Evolutionary conservation across 2,113 vertebrate species (phyloP).

Genomic region (Mustela lutreola): DNA sequence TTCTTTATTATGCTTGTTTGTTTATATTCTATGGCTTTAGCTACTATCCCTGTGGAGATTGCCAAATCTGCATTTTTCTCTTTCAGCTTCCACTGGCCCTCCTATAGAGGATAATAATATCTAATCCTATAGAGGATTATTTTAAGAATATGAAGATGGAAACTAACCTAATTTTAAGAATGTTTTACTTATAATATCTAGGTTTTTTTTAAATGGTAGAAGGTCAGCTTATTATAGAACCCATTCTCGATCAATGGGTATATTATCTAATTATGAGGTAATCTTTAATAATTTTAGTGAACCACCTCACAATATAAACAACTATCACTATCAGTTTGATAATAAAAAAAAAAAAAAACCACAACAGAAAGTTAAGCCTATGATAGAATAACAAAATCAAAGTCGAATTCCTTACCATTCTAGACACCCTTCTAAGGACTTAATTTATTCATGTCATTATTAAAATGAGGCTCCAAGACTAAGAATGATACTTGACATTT

Average conservation of each 20-base stretch:
- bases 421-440: background rate
- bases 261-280: slow-evolving; percentile 8
- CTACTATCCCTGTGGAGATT: background rate
- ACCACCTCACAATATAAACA: background rate
- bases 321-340: slow-evolving; percentile 33
- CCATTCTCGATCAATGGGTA: background rate
- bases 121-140: background rate
- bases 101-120: background rate
- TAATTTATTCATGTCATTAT: background rate
- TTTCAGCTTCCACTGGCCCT: background rate
- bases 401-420: background rate
- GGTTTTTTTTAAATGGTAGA: background rate
- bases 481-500: background rate
- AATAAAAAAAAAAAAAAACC: background rate
- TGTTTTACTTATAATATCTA: background rate
- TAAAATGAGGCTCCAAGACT: background rate
- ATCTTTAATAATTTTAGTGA: slow-evolving; percentile 16
- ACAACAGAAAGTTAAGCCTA: background rate
- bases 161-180: slow-evolving; percentile 10
- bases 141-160: background rate
- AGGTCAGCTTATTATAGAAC: background rate
- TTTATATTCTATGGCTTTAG: background rate
- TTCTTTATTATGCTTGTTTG: background rate
- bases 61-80: background rate
- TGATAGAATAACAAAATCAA: slow-evolving; percentile 28